phyloP scores from a whole-genome alignment of 2,113 vertebrate genomes.

The Chroicocephalus ridibundus region DNA sequence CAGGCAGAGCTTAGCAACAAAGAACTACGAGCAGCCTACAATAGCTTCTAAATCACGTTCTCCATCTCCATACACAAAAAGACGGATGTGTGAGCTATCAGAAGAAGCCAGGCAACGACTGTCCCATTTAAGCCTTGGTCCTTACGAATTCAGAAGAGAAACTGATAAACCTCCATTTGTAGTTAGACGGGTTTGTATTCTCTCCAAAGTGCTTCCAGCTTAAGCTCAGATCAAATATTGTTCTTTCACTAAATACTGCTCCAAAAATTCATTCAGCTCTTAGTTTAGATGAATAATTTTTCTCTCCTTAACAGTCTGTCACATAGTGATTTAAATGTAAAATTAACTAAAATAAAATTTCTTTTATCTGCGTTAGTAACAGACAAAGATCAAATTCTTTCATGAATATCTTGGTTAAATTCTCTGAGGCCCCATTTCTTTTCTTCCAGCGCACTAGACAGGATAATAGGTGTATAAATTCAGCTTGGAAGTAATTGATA shows the following conservation, averaged over 20 bases:
- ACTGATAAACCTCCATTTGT: constrained; percentile 86
- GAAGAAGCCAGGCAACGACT: constrained; percentile 85
- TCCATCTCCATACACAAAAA: constrained; percentile 91
- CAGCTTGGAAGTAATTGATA: constrained; percentile 60
- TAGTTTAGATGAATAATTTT: constrained; percentile 44
- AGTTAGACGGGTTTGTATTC: constrained; percentile 79
- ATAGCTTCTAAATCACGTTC: constrained; percentile 87
- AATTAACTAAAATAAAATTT: constrained; percentile 65
- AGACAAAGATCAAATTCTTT: constrained; percentile 58
- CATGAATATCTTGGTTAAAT: constrained; percentile 49
- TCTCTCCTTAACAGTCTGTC: constrained; percentile 42
- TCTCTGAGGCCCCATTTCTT: constrained; percentile 48
- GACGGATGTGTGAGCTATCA: constrained; percentile 92
- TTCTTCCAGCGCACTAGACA: constrained; percentile 30
- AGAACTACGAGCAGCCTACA: constrained; percentile 86
- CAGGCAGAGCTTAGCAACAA: constrained; percentile 29
- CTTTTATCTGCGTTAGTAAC: constrained; percentile 29
- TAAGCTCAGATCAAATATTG: constrained; percentile 34
- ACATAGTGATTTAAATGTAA: constrained; percentile 55
- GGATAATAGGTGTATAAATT: constrained; percentile 59
- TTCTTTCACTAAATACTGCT: constrained; percentile 20
- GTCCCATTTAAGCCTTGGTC: constrained; percentile 88
- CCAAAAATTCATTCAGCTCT: constrained; percentile 34
- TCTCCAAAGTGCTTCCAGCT: constrained; percentile 22
- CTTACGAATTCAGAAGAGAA: constrained; percentile 91